Base-by-base conservation (phyloP, 2,797 vertebrate species). In the Enteromius viviparus region DNA sequence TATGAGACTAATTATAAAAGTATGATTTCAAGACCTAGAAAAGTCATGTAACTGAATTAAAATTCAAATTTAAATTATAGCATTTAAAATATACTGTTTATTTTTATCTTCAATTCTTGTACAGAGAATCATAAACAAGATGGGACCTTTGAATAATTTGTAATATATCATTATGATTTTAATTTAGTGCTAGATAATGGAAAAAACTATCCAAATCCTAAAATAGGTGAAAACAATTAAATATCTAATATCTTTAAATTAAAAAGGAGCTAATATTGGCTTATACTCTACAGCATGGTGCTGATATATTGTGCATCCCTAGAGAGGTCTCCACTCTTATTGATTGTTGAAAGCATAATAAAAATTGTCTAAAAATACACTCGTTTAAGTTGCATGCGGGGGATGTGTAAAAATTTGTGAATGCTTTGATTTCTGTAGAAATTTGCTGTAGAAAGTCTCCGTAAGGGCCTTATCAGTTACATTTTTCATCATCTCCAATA, bases 401-500 rank as follows among this genome's bases (percentile, higher is more conserved):
- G 26, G 62, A 55, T 76, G 62, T 82, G 71, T 40, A 26, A 14
- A 11, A 6, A 11, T 81, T 8, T 72, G 14, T 64, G 70, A 74
- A 76, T 45, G 23, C 26, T 29, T 55, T 14, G 26, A 32, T 68
- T 32, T 40, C 62, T 55, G 34, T 34, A 10, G 34, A 69, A 17
- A 64, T 32, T 32, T 64, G 26, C 2, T 26, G 26, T 26, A 26
- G 26, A 26, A 26, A 26, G 51, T 76, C 34, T 81, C 42, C 26
- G 21, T 74, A 58, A 40, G 40, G 70, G 42, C n/a, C 45, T 40
- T 40, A 81, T 76, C 17, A 68, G 19, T 68, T 55, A 68, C 3
- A 68, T 76, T 76, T 75, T 76, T 45, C 49, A 69, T 26, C 14
- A 45, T 23, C 62, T 75, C 34, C 70, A 76, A 29, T 4, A 75